phyloP scores from a whole-genome alignment of 2,888 invertebrate species.

The Sinohyriopsis cumingii region DNA sequence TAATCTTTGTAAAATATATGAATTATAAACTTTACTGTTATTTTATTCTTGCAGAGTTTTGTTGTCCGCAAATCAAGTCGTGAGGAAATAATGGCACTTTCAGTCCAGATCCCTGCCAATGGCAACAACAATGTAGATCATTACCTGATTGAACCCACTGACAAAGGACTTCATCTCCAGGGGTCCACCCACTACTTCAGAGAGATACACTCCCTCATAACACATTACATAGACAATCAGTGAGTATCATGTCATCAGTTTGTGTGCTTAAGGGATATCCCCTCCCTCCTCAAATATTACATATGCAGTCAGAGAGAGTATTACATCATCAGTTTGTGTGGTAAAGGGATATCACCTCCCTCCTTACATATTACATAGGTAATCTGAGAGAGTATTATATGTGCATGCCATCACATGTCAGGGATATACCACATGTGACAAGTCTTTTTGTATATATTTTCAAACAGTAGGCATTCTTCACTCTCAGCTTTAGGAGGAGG shows the following conservation, averaged over 20 bases:
- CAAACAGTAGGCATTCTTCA: too few relatives aligned
- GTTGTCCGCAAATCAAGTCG: constrained; percentile 96
- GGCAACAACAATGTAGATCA: constrained; percentile 95
- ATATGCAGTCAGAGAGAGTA: too few relatives aligned
- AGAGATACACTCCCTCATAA: constrained; percentile 92
- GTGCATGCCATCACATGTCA: too few relatives aligned
- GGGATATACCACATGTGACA: too few relatives aligned
- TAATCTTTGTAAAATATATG: too few relatives aligned
- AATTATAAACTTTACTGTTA: neutral
- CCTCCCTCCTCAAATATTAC: too few relatives aligned
- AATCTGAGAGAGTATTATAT: too few relatives aligned
- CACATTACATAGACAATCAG: constrained; percentile 86
- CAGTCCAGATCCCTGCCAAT: constrained; percentile 89
- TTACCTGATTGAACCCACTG: constrained; percentile 89
- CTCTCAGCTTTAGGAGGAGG: too few relatives aligned
- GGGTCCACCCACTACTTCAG: constrained; percentile 94
- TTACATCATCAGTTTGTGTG: too few relatives aligned
- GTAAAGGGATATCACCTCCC: too few relatives aligned
- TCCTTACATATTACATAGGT: too few relatives aligned
- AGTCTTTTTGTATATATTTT: too few relatives aligned
- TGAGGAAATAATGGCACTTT: constrained; percentile 94
- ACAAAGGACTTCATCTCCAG: constrained; percentile 87
- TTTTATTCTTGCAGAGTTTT: constrained; percentile 81
- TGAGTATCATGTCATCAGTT: constrained; percentile 37
- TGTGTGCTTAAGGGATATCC: neutral